Evolutionary conservation across 2,113 vertebrate genomes (phyloP).

Genomic region (Ammodytes dubius): DNA sequence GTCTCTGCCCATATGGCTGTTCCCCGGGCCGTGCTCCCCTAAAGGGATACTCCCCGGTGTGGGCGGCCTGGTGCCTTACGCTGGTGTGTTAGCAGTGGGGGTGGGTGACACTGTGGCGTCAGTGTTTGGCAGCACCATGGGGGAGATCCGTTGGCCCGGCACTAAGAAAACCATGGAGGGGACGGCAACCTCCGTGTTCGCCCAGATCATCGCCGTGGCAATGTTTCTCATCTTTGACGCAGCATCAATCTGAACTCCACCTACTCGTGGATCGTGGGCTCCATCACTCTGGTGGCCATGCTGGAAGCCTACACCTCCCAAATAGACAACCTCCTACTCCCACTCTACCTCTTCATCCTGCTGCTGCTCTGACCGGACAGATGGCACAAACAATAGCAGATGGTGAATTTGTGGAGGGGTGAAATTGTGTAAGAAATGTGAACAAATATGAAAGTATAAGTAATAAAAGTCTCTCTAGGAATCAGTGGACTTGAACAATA

Average conservation of each 20-base stretch:
- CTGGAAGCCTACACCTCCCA: slow-evolving; percentile 96
- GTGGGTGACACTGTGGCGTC: slow-evolving; percentile 95
- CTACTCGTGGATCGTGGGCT: slow-evolving; percentile 94
- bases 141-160: slow-evolving; percentile 96
- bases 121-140: slow-evolving; percentile 92
- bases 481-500: neutral
- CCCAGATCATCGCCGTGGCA: slow-evolving; percentile 95
- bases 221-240: slow-evolving; percentile 95
- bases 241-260: slow-evolving; percentile 92
- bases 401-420: neutral
- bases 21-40: slow-evolving; percentile 90
- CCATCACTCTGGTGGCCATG: slow-evolving; percentile 92
- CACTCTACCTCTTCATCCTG: slow-evolving; percentile 96
- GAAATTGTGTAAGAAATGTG: neutral
- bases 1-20: slow-evolving; percentile 95
- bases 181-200: slow-evolving; percentile 94
- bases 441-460: neutral
- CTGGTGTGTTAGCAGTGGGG: slow-evolving; percentile 94
- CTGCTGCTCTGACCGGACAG: slow-evolving; percentile 87
- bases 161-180: slow-evolving; percentile 98
- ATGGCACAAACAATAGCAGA: slow-evolving; percentile 4
- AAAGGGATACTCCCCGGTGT: slow-evolving; percentile 87
- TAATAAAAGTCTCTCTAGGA: slow-evolving; percentile 25
- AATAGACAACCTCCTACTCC: slow-evolving; percentile 96
- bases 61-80: slow-evolving; percentile 92